Conservation (phyloP, 1,140 invertebrate genomes). For the Drosophila gunungcola region DNA sequence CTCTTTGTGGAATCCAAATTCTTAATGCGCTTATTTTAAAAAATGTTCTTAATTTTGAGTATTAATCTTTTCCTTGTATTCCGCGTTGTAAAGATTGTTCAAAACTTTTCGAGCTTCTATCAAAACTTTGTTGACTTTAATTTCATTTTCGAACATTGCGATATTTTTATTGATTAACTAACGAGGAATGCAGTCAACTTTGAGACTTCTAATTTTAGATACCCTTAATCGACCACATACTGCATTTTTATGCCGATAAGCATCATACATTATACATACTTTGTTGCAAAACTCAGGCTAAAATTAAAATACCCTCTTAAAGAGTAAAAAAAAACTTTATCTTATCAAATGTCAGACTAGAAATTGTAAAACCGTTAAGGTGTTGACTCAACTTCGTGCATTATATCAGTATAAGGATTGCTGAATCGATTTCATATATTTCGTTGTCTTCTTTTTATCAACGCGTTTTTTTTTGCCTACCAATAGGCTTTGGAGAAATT, state of each 20-base stretch:
- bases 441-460: neutral
- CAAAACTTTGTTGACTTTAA: constrained; percentile 19
- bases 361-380: neutral
- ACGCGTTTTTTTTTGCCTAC: neutral
- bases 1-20: no score
- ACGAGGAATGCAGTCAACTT: neutral
- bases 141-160: constrained; percentile 5
- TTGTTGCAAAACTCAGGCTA: no score
- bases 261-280: no score
- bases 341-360: constrained; percentile 2
- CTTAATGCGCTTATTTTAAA: neutral
- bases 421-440: no score
- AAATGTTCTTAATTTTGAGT: neutral
- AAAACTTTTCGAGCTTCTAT: constrained; percentile 6
- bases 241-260: no score
- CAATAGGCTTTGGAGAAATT: neutral
- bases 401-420: neutral
- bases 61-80: constrained; percentile 9
- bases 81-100: neutral
- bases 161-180: neutral
- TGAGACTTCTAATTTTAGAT: neutral
- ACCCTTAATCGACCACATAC: neutral
- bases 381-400: neutral
- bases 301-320: no score
- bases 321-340: neutral